phyloP scores from a whole-genome alignment of 2,888 invertebrate species.

The Drosophila seclusa region DNA sequence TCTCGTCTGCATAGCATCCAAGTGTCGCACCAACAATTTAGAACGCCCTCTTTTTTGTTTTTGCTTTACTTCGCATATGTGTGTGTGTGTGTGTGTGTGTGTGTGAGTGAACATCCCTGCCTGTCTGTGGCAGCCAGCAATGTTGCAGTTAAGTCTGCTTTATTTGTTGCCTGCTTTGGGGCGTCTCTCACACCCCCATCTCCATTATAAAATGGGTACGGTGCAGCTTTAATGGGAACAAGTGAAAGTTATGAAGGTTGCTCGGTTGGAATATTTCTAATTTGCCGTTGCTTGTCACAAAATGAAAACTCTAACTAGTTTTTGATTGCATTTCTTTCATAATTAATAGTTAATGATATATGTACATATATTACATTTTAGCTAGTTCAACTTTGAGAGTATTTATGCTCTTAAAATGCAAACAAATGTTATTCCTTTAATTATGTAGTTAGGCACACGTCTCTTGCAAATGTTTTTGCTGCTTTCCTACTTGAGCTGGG shows the following conservation, averaged over 20 bases:
- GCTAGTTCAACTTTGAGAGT: background rate
- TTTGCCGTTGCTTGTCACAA: background rate
- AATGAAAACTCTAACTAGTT: background rate
- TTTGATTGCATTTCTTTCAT: background rate
- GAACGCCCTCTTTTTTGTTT: slow-evolving; percentile 55
- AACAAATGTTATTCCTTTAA: background rate
- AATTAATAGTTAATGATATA: background rate
- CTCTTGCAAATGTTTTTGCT: background rate
- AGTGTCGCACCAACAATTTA: slow-evolving; percentile 71
- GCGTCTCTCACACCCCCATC: slow-evolving; percentile 4
- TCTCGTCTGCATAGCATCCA: slow-evolving; percentile 45
- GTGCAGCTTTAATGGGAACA: slow-evolving; percentile 36
- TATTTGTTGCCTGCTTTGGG: slow-evolving; percentile 61
- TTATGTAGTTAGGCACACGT: background rate
- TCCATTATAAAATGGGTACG: background rate
- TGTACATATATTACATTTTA: no score
- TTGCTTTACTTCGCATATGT: background rate
- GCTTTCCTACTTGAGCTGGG: background rate
- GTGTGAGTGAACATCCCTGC: background rate
- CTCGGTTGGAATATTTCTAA: background rate
- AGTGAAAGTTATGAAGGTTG: slow-evolving; percentile 54
- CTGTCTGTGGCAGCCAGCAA: slow-evolving; percentile 10
- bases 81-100: background rate
- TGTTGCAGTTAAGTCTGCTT: slow-evolving; percentile 57
- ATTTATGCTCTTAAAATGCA: background rate